Evolutionary conservation across 2,797 vertebrate species (phyloP), one percentile per base, ranked within the genome.

Genomic region (Acanthiza pusilla): DNA sequence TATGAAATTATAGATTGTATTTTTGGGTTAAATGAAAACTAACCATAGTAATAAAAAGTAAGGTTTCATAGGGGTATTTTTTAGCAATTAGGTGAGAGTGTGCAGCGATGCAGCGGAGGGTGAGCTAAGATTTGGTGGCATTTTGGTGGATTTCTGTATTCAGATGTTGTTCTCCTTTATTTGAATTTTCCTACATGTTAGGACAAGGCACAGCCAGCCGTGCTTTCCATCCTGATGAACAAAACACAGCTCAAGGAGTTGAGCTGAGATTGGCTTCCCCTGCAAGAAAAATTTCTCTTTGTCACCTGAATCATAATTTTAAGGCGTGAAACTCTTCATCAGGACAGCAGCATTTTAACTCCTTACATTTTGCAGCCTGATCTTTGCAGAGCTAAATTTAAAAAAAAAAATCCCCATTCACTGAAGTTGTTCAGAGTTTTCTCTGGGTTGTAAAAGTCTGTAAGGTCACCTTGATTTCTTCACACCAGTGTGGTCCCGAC

Each of bases 381-480:
- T 75, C 75, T 88, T 32, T 53, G 71, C 17, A 36, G 32, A 58
- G 34, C 16, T 17, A 38, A 71, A 75, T 60, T 22, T 48, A 63
- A 43, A 16, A 29, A 47, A 48, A 48, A 48, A 38, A 25, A 68
- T 26, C 23, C 30, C 36, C 0, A 0, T 43, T 55, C 22, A 2
- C 9, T 14, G 50, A 76, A 88, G 74, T 27, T 81, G 34, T 19
- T 88, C 73, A 21, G 82, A 88, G 71, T 84, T 84, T 68, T 13
- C 40, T 76, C 14, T 58, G 74, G 40, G 40, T 57, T 88, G 42
- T 43, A 20, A 21, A 91, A 92, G 74, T 79, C 77, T 88, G 5
- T 43, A 20, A 85, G 86, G 95, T 94, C 91, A 94, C 95, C 93
- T 67, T 91, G 91, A 51, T 48, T 36, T 21, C 74, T 67, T 55